A percentile compares a stretch with the other conserved stretches of the same genome.
Conservation (phyloP, 2,113 vertebrate genomes). For the Lycaon pictus region DNA sequence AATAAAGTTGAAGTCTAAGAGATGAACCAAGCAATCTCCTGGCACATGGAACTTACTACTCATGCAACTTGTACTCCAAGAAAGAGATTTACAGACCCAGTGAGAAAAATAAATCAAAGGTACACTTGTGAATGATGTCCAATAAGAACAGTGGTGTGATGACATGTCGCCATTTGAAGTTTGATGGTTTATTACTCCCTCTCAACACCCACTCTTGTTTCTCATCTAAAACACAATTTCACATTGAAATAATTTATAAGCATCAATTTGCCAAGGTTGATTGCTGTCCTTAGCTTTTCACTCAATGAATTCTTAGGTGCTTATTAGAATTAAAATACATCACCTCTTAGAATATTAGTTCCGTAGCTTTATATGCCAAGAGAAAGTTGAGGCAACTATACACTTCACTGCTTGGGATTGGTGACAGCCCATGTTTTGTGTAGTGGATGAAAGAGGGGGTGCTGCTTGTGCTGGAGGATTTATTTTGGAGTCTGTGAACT, state of each 20-base stretch:
- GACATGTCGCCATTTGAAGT: conserved; percentile 62
- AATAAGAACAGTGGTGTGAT: conserved; percentile 52
- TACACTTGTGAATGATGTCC: conserved; percentile 56
- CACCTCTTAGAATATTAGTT: conserved; percentile 52
- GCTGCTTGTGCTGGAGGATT: conserved; percentile 61
- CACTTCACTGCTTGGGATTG: conserved; percentile 23
- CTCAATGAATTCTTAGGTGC: conserved; percentile 60
- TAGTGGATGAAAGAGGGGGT: conserved; percentile 31
- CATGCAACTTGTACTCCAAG: conserved; percentile 63
- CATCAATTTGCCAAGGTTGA: conserved; percentile 49
- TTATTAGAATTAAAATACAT: conserved; percentile 76
- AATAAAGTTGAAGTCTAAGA: conserved; percentile 54
- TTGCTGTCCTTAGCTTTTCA: conserved; percentile 71
- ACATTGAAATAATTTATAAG: conserved; percentile 71
- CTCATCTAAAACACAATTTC: conserved; percentile 69
- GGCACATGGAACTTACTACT: conserved; percentile 60
- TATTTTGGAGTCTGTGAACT: conserved; percentile 80
- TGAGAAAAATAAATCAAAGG: conserved; percentile 78
- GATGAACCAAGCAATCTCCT: conserved; percentile 60
- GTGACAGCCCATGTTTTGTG: conserved; percentile 64
- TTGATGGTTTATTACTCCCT: conserved; percentile 45
- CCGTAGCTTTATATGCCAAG: conserved; percentile 51
- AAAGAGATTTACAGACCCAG: conserved; percentile 73
- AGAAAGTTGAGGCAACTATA: conserved; percentile 50
- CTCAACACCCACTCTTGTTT: conserved; percentile 73